These are phyloP conservation scores for Aphaenogaster ashmeadi DNA, from an alignment of 1,140 invertebrate genomes.

Conservation along the genomic window DNA sequence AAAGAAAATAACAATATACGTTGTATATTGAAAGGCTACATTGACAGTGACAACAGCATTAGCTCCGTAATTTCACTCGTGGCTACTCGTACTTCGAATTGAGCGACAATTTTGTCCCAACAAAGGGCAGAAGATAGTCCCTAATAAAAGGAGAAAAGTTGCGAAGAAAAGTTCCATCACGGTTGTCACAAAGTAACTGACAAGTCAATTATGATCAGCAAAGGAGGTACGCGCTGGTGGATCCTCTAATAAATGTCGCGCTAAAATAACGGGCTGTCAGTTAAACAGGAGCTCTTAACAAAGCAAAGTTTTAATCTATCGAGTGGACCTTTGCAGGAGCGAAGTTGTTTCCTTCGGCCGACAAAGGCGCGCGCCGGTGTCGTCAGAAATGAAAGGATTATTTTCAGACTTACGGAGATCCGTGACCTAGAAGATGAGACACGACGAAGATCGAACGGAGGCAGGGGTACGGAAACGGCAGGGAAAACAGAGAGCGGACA, in stretches of 20 bases:
- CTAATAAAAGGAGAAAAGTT: constrained; percentile 23
- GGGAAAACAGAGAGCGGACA: background rate
- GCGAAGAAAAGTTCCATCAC: constrained; percentile 38
- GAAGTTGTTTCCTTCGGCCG: constrained; percentile 22
- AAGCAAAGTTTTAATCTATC: constrained; percentile 64
- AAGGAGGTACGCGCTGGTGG: constrained; percentile 12
- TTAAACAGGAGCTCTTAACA: constrained; percentile 54
- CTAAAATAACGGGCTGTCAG: constrained; percentile 52
- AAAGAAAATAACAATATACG: background rate
- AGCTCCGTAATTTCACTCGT: background rate
- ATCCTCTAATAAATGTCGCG: constrained; percentile 62
- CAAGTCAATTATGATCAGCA: constrained; percentile 57
- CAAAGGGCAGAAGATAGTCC: constrained; percentile 3
- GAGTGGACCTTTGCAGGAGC: constrained; percentile 38
- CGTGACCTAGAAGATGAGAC: background rate
- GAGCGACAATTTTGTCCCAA: constrained; percentile 7
- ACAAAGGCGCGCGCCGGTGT: constrained; percentile 8
- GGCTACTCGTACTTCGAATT: background rate
- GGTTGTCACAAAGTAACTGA: constrained; percentile 54
- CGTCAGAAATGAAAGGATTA: constrained; percentile 50
- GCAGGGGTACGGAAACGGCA: background rate
- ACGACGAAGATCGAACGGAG: background rate
- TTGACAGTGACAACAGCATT: background rate
- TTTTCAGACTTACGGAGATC: constrained; percentile 30
- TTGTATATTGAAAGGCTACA: background rate